Percentiles rank a stretch among this genome's conserved stretches.
These are phyloP conservation scores for Falco cherrug DNA, from an alignment of 2,797 vertebrate genomes.

Conservation along the genomic window DNA sequence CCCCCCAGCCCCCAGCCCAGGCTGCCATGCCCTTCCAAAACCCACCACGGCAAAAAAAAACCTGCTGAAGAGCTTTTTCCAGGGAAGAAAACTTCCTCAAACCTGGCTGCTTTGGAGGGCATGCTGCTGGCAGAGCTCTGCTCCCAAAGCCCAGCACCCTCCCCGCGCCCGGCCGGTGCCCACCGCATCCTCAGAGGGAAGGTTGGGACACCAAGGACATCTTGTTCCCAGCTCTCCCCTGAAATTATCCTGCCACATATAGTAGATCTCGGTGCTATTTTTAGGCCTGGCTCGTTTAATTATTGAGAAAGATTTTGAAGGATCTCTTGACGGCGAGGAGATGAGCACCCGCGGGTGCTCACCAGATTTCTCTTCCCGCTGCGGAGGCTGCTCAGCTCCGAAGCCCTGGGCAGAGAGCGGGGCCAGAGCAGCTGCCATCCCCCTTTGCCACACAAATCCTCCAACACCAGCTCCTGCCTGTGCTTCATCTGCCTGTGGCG, in stretches of 20 bases:
- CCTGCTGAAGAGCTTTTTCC: background rate
- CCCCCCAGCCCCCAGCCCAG: too few species aligned
- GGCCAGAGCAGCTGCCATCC: rapidly evolving
- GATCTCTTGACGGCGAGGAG: constrained; percentile 27
- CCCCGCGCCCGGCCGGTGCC: rapidly evolving
- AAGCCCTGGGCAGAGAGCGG: background rate
- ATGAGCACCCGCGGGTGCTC: background rate
- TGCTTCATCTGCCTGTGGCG: background rate
- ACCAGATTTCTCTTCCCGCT: background rate
- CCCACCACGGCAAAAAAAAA: background rate
- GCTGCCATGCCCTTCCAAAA: background rate
- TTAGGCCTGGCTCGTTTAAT: constrained; percentile 56
- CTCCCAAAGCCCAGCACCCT: background rate
- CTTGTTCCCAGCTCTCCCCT: constrained; percentile 11
- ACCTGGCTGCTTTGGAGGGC: background rate
- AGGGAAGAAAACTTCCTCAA: background rate
- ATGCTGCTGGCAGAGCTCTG: too few species aligned
- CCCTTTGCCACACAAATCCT: background rate
- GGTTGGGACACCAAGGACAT: background rate
- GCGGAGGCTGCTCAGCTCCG: background rate
- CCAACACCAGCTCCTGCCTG: background rate
- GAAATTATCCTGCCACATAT: constrained; percentile 20
- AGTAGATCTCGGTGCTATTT: constrained; percentile 45
- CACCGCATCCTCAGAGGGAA: rapidly evolving
- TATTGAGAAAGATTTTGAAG: constrained; percentile 47